Evolutionary conservation across 1,140 invertebrate species (phyloP).

Genomic region (Holotrichia oblita): DNA sequence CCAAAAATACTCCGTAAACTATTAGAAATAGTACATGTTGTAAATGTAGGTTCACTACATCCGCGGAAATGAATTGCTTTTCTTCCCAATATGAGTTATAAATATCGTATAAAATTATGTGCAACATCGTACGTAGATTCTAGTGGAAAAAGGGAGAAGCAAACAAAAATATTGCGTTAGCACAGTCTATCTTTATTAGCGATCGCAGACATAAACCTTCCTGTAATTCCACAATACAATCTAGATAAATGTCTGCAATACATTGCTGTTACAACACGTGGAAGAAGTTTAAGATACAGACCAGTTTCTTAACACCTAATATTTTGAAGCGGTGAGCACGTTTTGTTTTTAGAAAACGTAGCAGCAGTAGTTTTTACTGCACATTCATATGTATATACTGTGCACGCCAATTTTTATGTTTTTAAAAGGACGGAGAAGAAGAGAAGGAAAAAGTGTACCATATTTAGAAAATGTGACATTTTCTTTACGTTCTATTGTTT

Average conservation of each 20-base stretch:
- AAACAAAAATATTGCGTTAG: constrained; percentile 17
- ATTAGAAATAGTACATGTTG: too few relatives aligned
- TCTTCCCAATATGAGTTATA: too few relatives aligned
- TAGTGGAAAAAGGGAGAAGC: not conserved
- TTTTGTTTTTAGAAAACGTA: not conserved
- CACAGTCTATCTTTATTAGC: constrained; percentile 16
- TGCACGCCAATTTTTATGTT: too few relatives aligned
- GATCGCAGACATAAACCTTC: constrained; percentile 12
- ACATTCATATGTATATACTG: not conserved
- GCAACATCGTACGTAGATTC: not conserved
- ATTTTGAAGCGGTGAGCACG: not conserved
- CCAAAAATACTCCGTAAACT: too few relatives aligned
- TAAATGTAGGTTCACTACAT: too few relatives aligned
- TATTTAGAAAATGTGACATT: too few relatives aligned
- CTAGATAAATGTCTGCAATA: constrained; percentile 10
- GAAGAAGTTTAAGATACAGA: not conserved
- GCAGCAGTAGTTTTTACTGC: not conserved
- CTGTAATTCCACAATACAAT: constrained; percentile 24
- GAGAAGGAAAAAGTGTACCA: too few relatives aligned
- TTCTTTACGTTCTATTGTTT: too few relatives aligned
- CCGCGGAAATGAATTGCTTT: too few relatives aligned
- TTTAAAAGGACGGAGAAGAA: too few relatives aligned
- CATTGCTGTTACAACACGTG: not conserved
- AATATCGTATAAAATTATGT: too few relatives aligned
- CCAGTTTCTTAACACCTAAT: not conserved